These are phyloP conservation scores for Diarsia rubi DNA, from an alignment of 2,888 invertebrate genomes.

Conservation along the genomic window DNA sequence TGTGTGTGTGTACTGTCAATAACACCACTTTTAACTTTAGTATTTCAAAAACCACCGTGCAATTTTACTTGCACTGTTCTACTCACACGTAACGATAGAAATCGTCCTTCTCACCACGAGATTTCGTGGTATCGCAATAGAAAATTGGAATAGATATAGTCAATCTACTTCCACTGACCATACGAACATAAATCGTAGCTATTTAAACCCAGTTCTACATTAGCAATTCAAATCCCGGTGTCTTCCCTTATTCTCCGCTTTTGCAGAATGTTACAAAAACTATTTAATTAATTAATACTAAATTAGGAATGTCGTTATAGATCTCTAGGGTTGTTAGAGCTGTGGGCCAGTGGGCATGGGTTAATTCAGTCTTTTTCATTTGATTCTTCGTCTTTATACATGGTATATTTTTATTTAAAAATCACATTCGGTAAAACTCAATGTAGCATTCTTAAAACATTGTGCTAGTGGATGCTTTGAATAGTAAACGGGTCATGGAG, in stretches of 20 bases:
- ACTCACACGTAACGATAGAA: not conserved
- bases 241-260: constrained; percentile 47
- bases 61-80: not conserved
- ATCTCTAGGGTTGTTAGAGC: constrained; percentile 22
- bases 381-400: not conserved
- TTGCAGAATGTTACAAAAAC: constrained; percentile 43
- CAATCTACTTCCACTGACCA: constrained; percentile 36
- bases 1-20: constrained; percentile 23
- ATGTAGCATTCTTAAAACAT: too few relatives aligned
- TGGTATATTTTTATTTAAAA: too few relatives aligned
- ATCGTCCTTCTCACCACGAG: not conserved
- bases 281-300: constrained; percentile 52
- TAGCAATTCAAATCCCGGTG: constrained; percentile 51
- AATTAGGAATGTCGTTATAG: constrained; percentile 48
- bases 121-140: constrained; percentile 25
- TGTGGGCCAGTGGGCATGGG: not conserved
- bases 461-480: too few relatives aligned
- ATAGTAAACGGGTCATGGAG: too few relatives aligned
- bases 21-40: constrained; percentile 15
- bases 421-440: too few relatives aligned
- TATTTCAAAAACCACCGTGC: constrained; percentile 2
- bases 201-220: constrained; percentile 40
- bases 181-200: constrained; percentile 31
- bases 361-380: not conserved
- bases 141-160: constrained; percentile 29